These are phyloP conservation scores for Labrus mixtus DNA, from an alignment of 2,113 vertebrate genomes.

Conservation along the genomic window DNA sequence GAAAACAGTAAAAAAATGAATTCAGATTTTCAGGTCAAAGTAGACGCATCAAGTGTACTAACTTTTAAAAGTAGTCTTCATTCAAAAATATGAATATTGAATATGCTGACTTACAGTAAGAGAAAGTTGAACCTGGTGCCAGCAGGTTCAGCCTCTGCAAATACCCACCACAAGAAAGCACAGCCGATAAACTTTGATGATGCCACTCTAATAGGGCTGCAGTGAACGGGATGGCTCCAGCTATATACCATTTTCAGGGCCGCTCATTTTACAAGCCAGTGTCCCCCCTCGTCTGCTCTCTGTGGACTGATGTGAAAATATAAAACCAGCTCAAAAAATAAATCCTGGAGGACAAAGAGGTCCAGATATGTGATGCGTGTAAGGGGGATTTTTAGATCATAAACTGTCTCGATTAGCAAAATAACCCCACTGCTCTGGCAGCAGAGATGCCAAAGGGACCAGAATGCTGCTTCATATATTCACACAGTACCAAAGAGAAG, in stretches of 20 bases:
- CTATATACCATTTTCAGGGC: slow-evolving; percentile 39
- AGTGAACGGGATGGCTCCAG: slow-evolving; percentile 13
- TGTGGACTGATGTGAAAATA: slow-evolving; percentile 13
- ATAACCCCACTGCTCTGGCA: neutral
- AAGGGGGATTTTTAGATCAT: slow-evolving; percentile 9
- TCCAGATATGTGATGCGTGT: slow-evolving; percentile 46
- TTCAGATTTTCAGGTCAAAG: too few species aligned
- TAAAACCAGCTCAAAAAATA: slow-evolving; percentile 7
- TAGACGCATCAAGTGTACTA: too few species aligned
- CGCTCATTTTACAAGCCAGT: slow-evolving; percentile 44
- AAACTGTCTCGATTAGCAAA: slow-evolving; percentile 6
- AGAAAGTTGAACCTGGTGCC: neutral
- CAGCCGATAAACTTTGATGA: slow-evolving; percentile 57
- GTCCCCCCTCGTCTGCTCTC: neutral
- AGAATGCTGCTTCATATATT: neutral
- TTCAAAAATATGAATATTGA: neutral
- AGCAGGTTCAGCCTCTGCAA: slow-evolving; percentile 27
- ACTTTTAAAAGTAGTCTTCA: too few species aligned
- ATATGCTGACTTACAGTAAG: neutral
- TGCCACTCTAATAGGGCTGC: slow-evolving; percentile 8
- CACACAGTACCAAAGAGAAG: neutral
- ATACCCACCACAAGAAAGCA: slow-evolving; percentile 4
- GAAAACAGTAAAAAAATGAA: too few species aligned
- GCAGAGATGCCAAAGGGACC: neutral
- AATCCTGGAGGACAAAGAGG: slow-evolving; percentile 4